Evolutionary conservation across 2,797 vertebrate genomes (phyloP), one percentile per base, ranked within the genome.

Genomic region (Myiotriccus ornatus): DNA sequence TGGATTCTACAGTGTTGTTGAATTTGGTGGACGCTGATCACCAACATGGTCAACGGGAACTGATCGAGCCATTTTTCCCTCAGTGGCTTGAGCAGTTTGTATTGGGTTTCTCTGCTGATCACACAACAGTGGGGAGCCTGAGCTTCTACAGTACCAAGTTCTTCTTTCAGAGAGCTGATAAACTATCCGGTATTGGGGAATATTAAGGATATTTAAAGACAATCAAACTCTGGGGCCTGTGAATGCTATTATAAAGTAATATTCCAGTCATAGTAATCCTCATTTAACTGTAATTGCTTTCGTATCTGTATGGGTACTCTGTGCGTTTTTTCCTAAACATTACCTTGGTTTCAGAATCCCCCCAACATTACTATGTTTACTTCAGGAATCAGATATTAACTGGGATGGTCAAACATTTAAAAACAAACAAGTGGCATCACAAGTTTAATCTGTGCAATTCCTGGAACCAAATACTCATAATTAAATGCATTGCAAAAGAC

Each of bases 401-500:
- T 96, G 81, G 94, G 85, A 95, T 15, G 34, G 86, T 95, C 88
- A 91, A 93, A 96, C 70, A 85, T 87, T 94, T 89, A 71, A 95
- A 97, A 97, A 95, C 17, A 41, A 97, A 88, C 53, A 95, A 96
- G 80, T 77, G 86, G 92, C 57, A 96, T 57, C 49, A 84, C 68
- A 93, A 97, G 86, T 88, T 96, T 97, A 88, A 96, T 94, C 74
- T 94, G 69, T 96, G 94, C 74, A 96, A 88, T 92, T 97, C 76
- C 81, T 92, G 80, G 88, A 97, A 97, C 94, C 90, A 96, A 96
- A 92, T 93, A 86, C 94, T 96, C 84, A 71, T 90, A 92, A 97
- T 92, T 92, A 97, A 97, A 97, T 90, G 86, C 59, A 94, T 81
- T 94, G 95, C 89, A 95, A 95, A 96, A 96, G 87, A 92, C 88